These are phyloP conservation scores for Eucidaris tribuloides DNA, from an alignment of 35 echinoderm and acorn worm genomes.

Conservation along the genomic window DNA sequence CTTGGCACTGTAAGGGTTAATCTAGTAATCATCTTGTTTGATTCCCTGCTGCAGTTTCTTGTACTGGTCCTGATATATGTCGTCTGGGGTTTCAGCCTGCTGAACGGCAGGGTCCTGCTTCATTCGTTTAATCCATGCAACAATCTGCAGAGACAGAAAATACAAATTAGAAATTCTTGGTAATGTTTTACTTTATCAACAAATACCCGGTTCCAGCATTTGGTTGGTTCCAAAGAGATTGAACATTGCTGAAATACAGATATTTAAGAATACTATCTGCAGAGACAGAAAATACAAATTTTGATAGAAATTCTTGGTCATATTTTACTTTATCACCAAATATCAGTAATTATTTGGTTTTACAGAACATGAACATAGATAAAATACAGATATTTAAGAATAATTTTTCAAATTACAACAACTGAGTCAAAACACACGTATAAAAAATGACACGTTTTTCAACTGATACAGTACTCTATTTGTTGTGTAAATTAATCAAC, in stretches of 20 bases:
- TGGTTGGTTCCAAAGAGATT: background rate
- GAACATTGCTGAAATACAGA: background rate
- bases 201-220: background rate
- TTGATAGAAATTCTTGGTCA: background rate
- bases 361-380: too few species aligned
- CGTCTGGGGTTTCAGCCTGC: constrained; percentile 14
- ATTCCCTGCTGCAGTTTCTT: background rate
- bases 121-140: constrained; percentile 7
- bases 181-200: too few species aligned
- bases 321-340: background rate
- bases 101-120: constrained; percentile 37
- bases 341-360: too few species aligned
- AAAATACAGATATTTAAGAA: too few species aligned
- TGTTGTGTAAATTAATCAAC: too few species aligned
- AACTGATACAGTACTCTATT: too few species aligned
- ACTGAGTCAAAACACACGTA: too few species aligned
- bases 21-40: constrained; percentile 18
- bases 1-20: too few species aligned
- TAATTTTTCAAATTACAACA: too few species aligned
- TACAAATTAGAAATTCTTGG: background rate
- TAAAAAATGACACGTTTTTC: too few species aligned
- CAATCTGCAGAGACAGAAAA: background rate
- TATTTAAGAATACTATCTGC: background rate
- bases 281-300: background rate
- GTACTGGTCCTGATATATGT: background rate